Evolutionary conservation across 1,140 invertebrate genomes (phyloP).

Genomic region (Hirudo medicinalis): DNA sequence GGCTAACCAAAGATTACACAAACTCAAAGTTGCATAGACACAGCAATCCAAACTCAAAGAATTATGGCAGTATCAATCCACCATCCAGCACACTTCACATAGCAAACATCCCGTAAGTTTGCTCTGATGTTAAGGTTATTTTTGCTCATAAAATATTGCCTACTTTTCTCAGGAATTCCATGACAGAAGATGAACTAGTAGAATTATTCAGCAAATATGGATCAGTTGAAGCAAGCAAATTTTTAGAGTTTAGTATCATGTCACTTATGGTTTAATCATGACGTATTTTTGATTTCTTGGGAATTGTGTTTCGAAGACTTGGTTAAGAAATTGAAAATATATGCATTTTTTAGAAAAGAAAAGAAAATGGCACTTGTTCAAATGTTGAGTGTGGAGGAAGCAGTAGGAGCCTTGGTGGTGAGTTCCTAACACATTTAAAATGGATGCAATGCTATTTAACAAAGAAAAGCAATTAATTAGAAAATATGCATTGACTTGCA

Average conservation of each 20-base stretch:
- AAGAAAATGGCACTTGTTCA: constrained; percentile 98
- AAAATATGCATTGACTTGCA: too few relatives aligned
- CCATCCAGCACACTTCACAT: constrained; percentile 22
- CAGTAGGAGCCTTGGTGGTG: constrained; percentile 78
- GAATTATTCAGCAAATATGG: constrained; percentile 36
- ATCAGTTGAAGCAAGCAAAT: constrained; percentile 44
- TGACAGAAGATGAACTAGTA: constrained; percentile 21
- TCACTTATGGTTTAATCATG: not conserved
- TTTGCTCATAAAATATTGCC: not conserved
- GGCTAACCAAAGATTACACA: constrained; percentile 20
- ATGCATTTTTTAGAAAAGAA: constrained; percentile 66
- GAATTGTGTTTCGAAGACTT: not conserved
- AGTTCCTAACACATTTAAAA: constrained; percentile 26
- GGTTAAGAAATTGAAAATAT: not conserved
- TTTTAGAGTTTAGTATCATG: constrained; percentile 39
- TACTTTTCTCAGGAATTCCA: constrained; percentile 20
- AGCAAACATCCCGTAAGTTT: constrained; percentile 20
- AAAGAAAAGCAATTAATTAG: too few relatives aligned
- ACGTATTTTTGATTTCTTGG: not conserved
- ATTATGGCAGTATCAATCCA: constrained; percentile 22
- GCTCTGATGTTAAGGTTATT: not conserved
- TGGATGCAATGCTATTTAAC: too few relatives aligned
- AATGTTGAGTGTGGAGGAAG: constrained; percentile 82
- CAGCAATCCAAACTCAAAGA: constrained; percentile 21
- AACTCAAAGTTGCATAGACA: constrained; percentile 20